Evolutionary conservation across 2,888 invertebrate species (phyloP).

Genomic region (Synanthedon formicaeformis): DNA sequence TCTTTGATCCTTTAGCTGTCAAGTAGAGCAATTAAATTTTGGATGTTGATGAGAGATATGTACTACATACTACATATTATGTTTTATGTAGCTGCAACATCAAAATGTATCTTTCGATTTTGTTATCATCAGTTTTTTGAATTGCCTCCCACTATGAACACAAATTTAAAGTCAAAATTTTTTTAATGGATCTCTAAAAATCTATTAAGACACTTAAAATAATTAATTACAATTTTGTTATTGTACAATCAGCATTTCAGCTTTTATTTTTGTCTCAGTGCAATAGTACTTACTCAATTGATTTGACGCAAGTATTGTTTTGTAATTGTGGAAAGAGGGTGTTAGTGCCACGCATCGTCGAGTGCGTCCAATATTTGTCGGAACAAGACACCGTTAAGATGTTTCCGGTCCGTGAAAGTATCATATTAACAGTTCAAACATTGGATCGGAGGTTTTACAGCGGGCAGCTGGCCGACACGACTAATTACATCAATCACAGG

Average conservation of each 20-base stretch:
- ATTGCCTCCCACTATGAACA: no score
- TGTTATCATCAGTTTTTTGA: no score
- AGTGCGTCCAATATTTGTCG: conserved; percentile 61
- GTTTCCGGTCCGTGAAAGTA: conserved; percentile 63
- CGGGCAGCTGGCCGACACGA: conserved; percentile 64
- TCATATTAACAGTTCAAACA: conserved; percentile 64
- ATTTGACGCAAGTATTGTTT: conserved; percentile 3
- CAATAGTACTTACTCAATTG: conserved; percentile 4
- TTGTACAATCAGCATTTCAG: not conserved
- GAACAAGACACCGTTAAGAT: conserved; percentile 58
- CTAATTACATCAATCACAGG: conserved; percentile 70
- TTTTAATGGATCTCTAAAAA: no score
- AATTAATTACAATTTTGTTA: no score
- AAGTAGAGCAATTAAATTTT: no score
- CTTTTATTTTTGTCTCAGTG: conserved; percentile 1
- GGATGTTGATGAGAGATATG: no score
- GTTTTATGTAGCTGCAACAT: no score
- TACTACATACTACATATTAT: no score
- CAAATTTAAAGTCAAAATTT: no score
- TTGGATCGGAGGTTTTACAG: conserved; percentile 38
- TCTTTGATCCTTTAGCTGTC: no score
- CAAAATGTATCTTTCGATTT: no score
- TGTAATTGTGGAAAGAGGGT: conserved; percentile 10
- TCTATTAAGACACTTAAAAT: no score
- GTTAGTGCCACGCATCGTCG: conserved; percentile 54